Conservation (phyloP, 2,797 vertebrate species). For the Pantherophis alleghaniensis region DNA sequence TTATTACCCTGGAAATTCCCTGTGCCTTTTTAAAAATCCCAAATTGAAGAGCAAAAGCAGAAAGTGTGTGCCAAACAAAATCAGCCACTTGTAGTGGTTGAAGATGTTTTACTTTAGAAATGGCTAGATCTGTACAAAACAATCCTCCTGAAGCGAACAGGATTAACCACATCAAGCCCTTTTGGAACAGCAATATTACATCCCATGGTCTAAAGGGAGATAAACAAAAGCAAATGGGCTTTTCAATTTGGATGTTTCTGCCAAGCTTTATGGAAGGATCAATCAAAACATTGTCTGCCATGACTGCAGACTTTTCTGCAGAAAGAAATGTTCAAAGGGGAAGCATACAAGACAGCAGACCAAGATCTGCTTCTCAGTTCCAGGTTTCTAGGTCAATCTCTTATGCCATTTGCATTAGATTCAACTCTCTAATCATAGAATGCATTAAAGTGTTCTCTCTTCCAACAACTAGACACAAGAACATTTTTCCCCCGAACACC, state of each 20-base stretch:
- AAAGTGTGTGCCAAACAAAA: slow-evolving; percentile 2
- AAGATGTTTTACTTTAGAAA: slow-evolving; percentile 2
- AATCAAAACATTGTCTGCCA: neutral
- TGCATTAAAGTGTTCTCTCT: neutral
- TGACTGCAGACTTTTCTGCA: neutral
- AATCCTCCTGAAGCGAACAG: neutral
- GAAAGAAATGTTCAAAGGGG: neutral
- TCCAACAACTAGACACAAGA: no score
- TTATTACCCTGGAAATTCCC: slow-evolving; percentile 13
- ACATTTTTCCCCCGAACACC: no score
- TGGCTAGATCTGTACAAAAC: slow-evolving; percentile 29
- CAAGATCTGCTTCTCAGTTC: neutral
- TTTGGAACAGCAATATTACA: neutral
- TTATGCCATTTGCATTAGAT: neutral
- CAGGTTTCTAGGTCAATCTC: neutral
- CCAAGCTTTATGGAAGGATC: neutral
- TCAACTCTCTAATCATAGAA: neutral
- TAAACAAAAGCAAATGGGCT: slow-evolving; percentile 7
- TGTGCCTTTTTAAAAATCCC: neutral
- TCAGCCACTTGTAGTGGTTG: neutral
- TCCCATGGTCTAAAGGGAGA: slow-evolving; percentile 5
- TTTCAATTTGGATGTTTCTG: neutral
- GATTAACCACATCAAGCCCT: slow-evolving; percentile 5
- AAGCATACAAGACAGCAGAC: neutral
- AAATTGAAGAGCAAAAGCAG: slow-evolving; percentile 5